Evolutionary conservation across 2,888 invertebrate genomes (phyloP).

Genomic region (Mycalesis mineus): DNA sequence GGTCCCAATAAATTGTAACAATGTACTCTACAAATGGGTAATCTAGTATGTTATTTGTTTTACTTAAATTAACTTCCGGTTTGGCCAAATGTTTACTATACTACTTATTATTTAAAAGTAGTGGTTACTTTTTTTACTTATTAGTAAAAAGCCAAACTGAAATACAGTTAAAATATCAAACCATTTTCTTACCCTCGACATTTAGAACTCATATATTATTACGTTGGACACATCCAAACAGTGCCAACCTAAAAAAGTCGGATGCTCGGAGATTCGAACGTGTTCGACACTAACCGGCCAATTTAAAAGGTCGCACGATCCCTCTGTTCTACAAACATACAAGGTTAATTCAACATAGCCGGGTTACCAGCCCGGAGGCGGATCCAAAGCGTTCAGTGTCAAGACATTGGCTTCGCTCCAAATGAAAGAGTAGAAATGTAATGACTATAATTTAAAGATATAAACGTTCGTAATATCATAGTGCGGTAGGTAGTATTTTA

Average conservation of each 20-base stretch:
- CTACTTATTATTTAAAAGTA: too few relatives aligned
- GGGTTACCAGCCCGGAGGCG: constrained; percentile 20
- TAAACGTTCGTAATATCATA: constrained; percentile 13
- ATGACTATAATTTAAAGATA: constrained; percentile 31
- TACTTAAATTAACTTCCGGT: too few relatives aligned
- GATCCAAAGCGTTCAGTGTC: constrained; percentile 29
- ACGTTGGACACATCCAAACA: not conserved
- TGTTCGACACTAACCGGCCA: constrained; percentile 11
- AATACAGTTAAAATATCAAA: not conserved
- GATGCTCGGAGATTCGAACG: not conserved
- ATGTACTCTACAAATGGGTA: too few relatives aligned
- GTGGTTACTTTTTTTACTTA: too few relatives aligned
- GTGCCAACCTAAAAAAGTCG: constrained; percentile 9
- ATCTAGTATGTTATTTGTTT: too few relatives aligned
- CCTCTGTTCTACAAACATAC: constrained; percentile 12
- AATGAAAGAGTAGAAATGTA: constrained; percentile 35
- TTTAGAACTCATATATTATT: constrained; percentile 3
- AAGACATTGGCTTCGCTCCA: constrained; percentile 33
- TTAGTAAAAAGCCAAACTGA: too few relatives aligned
- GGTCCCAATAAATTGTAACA: too few relatives aligned
- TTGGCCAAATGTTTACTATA: too few relatives aligned
- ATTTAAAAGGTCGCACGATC: constrained; percentile 12
- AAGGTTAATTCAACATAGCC: constrained; percentile 17
- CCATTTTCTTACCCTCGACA: not conserved
- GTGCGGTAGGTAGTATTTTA: constrained; percentile 10